A percentile compares a stretch with the other conserved stretches of the same genome.
These are phyloP conservation scores for Hesperia comma DNA, from an alignment of 2,888 invertebrate species.

Conservation along the genomic window DNA sequence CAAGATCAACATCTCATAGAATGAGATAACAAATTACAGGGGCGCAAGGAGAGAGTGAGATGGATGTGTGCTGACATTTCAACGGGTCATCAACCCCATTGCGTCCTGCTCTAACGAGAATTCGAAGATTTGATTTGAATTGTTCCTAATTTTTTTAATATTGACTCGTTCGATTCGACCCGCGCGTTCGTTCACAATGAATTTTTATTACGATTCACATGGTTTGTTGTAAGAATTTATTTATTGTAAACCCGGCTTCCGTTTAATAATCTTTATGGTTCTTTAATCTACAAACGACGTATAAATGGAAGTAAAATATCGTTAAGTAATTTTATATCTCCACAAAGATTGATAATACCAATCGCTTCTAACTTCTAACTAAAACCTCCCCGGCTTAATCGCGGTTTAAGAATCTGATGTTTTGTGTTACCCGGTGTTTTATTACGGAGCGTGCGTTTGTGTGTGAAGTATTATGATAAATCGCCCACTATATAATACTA, in stretches of 20 bases:
- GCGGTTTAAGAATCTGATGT: slow-evolving; percentile 45
- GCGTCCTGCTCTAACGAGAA: slow-evolving; percentile 83
- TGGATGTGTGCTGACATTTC: slow-evolving; percentile 77
- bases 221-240: slow-evolving; percentile 70
- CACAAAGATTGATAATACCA: slow-evolving; percentile 65
- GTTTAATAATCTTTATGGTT: slow-evolving; percentile 71
- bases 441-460: slow-evolving; percentile 44
- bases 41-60: slow-evolving; percentile 64
- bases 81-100: slow-evolving; percentile 83
- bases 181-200: slow-evolving; percentile 47
- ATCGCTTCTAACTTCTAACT: slow-evolving; percentile 48
- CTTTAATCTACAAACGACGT: slow-evolving; percentile 63
- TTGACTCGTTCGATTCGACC: slow-evolving; percentile 67
- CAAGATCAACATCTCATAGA: slow-evolving; percentile 83
- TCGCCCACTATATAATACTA: slow-evolving; percentile 40
- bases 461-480: slow-evolving; percentile 47
- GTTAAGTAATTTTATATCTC: slow-evolving; percentile 65
- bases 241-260: slow-evolving; percentile 69
- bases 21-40: slow-evolving; percentile 62
- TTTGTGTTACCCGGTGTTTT: slow-evolving; percentile 45
- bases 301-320: slow-evolving; percentile 65
- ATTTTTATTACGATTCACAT: slow-evolving; percentile 60
- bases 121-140: slow-evolving; percentile 82
- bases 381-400: slow-evolving; percentile 48
- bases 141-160: slow-evolving; percentile 83